phyloP scores from a whole-genome alignment of 1,140 invertebrate genomes.

The Drosophila rufa region DNA sequence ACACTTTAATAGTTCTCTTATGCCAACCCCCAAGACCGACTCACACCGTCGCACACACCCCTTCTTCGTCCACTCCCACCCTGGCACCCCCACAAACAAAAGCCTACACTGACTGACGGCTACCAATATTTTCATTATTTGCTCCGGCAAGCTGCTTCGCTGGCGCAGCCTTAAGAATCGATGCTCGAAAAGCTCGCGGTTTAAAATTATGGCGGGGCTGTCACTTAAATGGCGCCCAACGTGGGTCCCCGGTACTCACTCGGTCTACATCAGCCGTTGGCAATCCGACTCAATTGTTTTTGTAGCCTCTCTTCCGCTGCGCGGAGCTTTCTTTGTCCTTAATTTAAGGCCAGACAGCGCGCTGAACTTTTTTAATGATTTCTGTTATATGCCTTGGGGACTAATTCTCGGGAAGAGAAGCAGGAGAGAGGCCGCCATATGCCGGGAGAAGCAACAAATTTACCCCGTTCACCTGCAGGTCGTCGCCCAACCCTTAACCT shows the following conservation, averaged over 20 bases:
- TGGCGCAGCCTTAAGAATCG: conserved; percentile 34
- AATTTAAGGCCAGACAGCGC: conserved; percentile 73
- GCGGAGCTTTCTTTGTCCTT: conserved; percentile 49
- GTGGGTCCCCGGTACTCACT: neutral
- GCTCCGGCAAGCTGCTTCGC: conserved; percentile 3
- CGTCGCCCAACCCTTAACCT: conserved; percentile 69
- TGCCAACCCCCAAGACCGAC: conserved; percentile 31
- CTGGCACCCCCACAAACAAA: conserved; percentile 4
- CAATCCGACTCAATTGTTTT: conserved; percentile 65
- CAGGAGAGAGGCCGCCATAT: conserved; percentile 53
- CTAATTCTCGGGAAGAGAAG: conserved; percentile 60
- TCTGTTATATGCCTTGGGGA: conserved; percentile 71
- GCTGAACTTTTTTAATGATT: conserved; percentile 77
- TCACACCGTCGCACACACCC: conserved; percentile 18
- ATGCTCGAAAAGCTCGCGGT: conserved; percentile 58
- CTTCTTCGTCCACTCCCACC: neutral
- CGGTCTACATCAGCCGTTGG: conserved; percentile 29
- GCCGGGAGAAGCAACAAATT: conserved; percentile 77
- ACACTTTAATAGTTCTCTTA: conserved; percentile 79
- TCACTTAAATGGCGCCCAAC: conserved; percentile 57
- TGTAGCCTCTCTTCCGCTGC: conserved; percentile 31
- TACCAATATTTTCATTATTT: conserved; percentile 52
- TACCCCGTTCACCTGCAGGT: conserved; percentile 71
- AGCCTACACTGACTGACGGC: conserved; percentile 48
- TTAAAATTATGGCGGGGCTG: conserved; percentile 76